phyloP scores from a whole-genome alignment of 1,140 invertebrate genomes.

The Brachionus calyciflorus region DNA sequence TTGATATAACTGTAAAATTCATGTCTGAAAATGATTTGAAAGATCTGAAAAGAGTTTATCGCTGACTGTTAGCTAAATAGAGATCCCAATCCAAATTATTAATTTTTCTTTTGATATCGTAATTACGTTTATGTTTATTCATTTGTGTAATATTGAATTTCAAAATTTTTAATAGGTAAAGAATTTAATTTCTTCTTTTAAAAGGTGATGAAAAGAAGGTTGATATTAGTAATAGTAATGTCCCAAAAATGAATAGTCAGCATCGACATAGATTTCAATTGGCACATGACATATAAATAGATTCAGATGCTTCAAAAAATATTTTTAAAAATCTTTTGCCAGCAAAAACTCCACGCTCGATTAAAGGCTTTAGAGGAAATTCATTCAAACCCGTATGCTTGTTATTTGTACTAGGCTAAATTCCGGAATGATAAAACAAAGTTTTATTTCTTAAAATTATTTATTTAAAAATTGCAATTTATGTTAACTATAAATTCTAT shows the following conservation, averaged over 20 bases:
- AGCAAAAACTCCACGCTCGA: too few species aligned
- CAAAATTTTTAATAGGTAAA: neutral
- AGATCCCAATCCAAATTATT: neutral
- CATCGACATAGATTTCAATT: slow-evolving; percentile 2
- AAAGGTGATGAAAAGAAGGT: neutral
- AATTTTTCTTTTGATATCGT: neutral
- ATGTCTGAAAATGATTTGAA: neutral
- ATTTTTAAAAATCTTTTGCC: neutral
- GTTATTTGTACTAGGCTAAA: too few species aligned
- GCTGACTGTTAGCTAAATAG: too few species aligned
- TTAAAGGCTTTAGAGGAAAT: too few species aligned
- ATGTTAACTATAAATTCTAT: too few species aligned
- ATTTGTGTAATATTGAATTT: neutral
- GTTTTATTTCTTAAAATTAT: too few species aligned
- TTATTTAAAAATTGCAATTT: too few species aligned
- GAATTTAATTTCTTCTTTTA: neutral
- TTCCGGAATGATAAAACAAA: too few species aligned
- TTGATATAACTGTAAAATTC: neutral
- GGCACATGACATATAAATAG: neutral
- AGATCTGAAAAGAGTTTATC: neutral
- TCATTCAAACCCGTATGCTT: too few species aligned
- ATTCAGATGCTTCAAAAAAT: slow-evolving; percentile 17
- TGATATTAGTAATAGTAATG: neutral
- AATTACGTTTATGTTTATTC: too few species aligned
- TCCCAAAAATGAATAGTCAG: neutral